Base-by-base conservation (phyloP, 2,113 vertebrate species). In the Riparia riparia region DNA sequence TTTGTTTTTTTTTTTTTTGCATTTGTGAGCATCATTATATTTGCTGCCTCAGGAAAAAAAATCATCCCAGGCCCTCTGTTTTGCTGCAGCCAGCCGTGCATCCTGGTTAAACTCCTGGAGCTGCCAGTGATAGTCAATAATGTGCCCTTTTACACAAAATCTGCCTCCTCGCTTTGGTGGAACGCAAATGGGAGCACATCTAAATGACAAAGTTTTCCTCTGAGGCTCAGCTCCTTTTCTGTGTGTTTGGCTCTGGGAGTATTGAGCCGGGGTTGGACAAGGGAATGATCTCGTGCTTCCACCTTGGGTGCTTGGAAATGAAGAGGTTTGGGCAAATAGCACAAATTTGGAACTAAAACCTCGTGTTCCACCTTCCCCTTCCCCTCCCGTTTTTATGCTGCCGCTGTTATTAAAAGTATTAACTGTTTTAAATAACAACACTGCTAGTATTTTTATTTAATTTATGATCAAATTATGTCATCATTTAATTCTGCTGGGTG, bases 51-150 rank as follows among this genome's bases (percentile, higher is more conserved):
- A 32, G 54, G 37, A 17, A 66, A 47, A 61, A 16, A n/a, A n/a
- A 32, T 3, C n/a, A 31, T 42, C 15, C 4, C 4, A 39, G 51
- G 50, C 32, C 39, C 51, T 47, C 7, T 77, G 39, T 84, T 82
- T n/a, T 68, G 61, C 63, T 93, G 87, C 41, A 68, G 90, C 64
- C 73, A 91, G 10, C 61, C 51, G 41, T 87, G 81, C 3, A 19
- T 94, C 92, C 66, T 72, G 74, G 70, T 95, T 93, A 91, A 91
- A 83, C 42, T 81, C 20, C 34, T 78, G 6, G 44, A 70, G 87
- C 87, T 95, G 92, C 84, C 90, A 60, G 37, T 87, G 90, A n/a
- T 16, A 22, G 96, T 94, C 96, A 84, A 84, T 96, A 90, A 85
- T 17, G 15, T 64, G 96, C 87, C 92, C 92, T 95, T 93, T 96